These are phyloP conservation scores for Crossaster papposus DNA, from an alignment of 53 echinoderm and acorn worm genomes.

Conservation along the genomic window DNA sequence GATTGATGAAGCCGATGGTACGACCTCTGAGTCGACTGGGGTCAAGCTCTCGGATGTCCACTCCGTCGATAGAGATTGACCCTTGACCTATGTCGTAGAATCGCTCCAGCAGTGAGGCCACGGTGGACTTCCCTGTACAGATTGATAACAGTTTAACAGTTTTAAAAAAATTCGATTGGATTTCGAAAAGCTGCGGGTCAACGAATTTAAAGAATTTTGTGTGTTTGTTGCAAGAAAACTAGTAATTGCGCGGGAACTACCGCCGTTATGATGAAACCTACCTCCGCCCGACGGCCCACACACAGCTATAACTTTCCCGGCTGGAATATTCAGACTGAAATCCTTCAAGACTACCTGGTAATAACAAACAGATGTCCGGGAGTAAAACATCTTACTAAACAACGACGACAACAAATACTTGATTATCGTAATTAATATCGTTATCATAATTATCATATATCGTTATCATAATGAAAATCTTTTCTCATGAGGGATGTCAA, in stretches of 20 bases:
- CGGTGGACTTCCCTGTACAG: slow-evolving; percentile 86
- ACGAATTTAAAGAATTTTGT: too few relatives aligned
- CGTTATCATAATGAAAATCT: too few relatives aligned
- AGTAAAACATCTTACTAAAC: too few relatives aligned
- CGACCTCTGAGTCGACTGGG: slow-evolving; percentile 87
- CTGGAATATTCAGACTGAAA: slow-evolving; percentile 76
- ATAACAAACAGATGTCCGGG: too few relatives aligned
- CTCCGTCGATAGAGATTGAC: slow-evolving; percentile 80
- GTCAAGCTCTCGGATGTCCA: slow-evolving; percentile 77
- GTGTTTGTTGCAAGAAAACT: too few relatives aligned
- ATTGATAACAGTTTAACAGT: neutral
- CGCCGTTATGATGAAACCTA: slow-evolving; percentile 16
- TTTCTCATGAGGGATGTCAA: too few relatives aligned
- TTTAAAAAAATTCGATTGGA: too few relatives aligned
- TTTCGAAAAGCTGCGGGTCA: too few relatives aligned
- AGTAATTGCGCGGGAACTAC: neutral
- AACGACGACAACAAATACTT: too few relatives aligned
- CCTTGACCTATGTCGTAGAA: slow-evolving; percentile 89
- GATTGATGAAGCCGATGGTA: slow-evolving; percentile 95
- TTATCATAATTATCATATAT: too few relatives aligned
- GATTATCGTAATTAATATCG: too few relatives aligned
- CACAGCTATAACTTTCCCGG: slow-evolving; percentile 85
- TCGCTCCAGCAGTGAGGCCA: slow-evolving; percentile 80
- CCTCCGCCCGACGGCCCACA: slow-evolving; percentile 96
- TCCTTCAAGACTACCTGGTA: slow-evolving; percentile 72